These are phyloP conservation scores for Sorex araneus DNA, from an alignment of 2,113 vertebrate species.

Conservation along the genomic window DNA sequence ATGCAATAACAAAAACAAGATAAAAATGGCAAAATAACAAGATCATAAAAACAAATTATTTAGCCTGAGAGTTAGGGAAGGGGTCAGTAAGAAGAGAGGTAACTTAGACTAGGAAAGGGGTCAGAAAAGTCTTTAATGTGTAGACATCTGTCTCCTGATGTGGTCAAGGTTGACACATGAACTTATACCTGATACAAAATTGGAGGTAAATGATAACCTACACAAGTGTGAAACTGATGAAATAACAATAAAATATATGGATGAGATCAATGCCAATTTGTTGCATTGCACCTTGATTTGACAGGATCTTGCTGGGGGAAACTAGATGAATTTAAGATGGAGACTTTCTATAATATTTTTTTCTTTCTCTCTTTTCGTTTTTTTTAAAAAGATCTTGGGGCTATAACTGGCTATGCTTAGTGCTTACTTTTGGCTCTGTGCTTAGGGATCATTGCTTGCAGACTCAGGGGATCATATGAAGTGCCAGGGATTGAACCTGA, in stretches of 20 bases:
- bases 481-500: too few species aligned
- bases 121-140: neutral
- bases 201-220: too few species aligned
- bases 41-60: neutral
- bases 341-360: too few species aligned
- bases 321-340: fast-evolving
- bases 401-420: too few species aligned
- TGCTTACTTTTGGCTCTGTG: too few species aligned
- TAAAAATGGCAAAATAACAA: neutral
- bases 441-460: too few species aligned
- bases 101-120: neutral
- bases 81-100: too few species aligned
- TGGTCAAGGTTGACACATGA: neutral
- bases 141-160: neutral
- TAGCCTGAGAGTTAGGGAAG: neutral
- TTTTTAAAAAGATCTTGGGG: too few species aligned
- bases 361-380: too few species aligned
- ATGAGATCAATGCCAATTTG: neutral
- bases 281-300: neutral
- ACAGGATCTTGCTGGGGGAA: neutral
- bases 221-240: fast-evolving
- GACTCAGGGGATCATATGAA: too few species aligned
- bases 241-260: neutral
- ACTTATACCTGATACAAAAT: neutral
- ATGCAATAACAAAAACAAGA: neutral